Evolutionary conservation across 2,113 vertebrate genomes (phyloP).

Genomic region (Coreoperca whiteheadi): DNA sequence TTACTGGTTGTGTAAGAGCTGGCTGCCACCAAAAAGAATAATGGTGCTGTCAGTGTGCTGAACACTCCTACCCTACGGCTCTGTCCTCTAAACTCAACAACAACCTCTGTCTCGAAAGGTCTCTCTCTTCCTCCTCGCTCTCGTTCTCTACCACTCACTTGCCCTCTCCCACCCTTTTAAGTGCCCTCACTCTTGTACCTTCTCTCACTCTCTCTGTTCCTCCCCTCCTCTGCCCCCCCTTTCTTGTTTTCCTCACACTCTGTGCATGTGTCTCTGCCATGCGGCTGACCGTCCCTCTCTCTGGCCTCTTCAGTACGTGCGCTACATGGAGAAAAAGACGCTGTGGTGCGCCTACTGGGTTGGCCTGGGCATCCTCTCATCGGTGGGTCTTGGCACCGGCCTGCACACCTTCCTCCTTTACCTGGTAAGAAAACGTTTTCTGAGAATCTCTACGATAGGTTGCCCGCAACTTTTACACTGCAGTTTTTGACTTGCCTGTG

Average conservation of each 20-base stretch:
- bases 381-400: conserved; percentile 90
- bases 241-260: conserved; percentile 76
- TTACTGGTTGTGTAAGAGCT: conserved; percentile 76
- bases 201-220: conserved; percentile 59
- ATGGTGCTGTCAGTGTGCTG: conserved; percentile 70
- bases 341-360: conserved; percentile 93
- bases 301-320: conserved; percentile 87
- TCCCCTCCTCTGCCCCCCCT: conserved; percentile 46
- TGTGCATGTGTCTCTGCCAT: conserved; percentile 74
- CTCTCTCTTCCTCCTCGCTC: conserved; percentile 50
- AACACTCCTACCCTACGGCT: conserved; percentile 75
- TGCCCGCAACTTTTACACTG: conserved; percentile 1
- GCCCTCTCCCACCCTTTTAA: conserved; percentile 71
- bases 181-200: conserved; percentile 71
- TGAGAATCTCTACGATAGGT: conserved; percentile 20
- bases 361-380: conserved; percentile 91
- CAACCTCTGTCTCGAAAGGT: conserved; percentile 60
- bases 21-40: conserved; percentile 64
- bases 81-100: conserved; percentile 69
- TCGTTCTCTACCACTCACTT: conserved; percentile 54
- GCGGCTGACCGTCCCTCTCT: conserved; percentile 69
- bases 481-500: conserved; percentile 50
- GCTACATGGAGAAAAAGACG: conserved; percentile 88
- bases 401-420: conserved; percentile 93
- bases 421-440: conserved; percentile 86